phyloP scores from a whole-genome alignment of 2,113 vertebrate species.

The Ptyas mucosa region DNA sequence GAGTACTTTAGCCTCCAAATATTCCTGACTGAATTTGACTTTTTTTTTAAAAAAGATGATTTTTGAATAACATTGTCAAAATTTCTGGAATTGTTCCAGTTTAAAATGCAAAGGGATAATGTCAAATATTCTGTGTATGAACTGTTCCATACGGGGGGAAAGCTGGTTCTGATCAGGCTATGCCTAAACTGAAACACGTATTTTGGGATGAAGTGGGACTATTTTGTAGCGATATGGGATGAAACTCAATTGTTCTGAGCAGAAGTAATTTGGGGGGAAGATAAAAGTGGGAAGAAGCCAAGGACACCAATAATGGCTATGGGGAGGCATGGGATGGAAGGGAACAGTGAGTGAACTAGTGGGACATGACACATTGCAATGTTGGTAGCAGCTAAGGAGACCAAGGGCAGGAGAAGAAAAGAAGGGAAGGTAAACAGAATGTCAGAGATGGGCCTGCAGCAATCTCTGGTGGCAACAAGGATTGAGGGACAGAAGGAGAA shows the following conservation, averaged over 20 bases:
- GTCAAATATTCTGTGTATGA: not conserved
- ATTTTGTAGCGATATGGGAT: not conserved
- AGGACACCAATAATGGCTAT: not conserved
- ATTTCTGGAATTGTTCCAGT: not conserved
- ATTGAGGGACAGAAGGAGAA: not conserved
- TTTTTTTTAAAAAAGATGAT: not conserved
- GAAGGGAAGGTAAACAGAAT: not conserved
- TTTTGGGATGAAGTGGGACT: not conserved
- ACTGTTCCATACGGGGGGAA: not conserved
- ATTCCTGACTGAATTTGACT: not conserved
- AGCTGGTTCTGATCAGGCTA: not conserved
- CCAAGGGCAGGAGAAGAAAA: not conserved
- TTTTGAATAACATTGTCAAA: not conserved
- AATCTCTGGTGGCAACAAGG: not conserved
- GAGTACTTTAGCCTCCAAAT: not conserved
- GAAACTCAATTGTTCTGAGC: not conserved
- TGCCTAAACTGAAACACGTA: not conserved
- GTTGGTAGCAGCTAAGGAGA: not conserved
- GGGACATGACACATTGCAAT: not conserved
- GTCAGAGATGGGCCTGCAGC: not conserved
- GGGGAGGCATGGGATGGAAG: not conserved
- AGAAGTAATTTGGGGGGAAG: not conserved
- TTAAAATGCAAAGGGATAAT: not conserved
- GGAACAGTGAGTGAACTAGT: not conserved
- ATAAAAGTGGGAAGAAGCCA: not conserved